A percentile compares a stretch with the other conserved stretches of the same genome.
phyloP scores from a whole-genome alignment of 2,888 invertebrate species.

The Embidobia sp. region DNA sequence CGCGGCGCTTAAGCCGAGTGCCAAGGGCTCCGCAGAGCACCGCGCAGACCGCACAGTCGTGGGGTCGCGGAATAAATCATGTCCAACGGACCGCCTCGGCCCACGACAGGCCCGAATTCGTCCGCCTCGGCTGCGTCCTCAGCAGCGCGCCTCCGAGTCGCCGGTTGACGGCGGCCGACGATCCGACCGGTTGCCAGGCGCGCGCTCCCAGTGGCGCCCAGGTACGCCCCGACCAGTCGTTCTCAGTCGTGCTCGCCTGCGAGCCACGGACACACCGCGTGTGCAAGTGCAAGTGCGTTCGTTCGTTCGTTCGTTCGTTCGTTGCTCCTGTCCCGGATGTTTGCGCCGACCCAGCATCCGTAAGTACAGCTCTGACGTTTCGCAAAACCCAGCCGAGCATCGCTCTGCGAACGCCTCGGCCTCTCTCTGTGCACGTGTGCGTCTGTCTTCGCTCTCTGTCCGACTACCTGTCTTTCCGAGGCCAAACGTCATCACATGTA shows the following conservation, averaged over 20 bases:
- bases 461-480: no score
- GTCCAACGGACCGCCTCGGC: conserved; percentile 54
- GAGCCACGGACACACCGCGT: conserved; percentile 6
- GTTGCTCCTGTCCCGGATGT: conserved; percentile 17
- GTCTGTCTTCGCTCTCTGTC: no score
- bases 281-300: neutral
- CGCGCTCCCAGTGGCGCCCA: neutral
- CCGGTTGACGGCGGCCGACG: conserved; percentile 30
- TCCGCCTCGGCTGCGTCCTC: conserved; percentile 9
- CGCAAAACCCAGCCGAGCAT: no score
- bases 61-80: conserved; percentile 61
- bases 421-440: no score
- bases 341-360: conserved; percentile 33
- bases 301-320: neutral
- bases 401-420: no score
- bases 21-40: conserved; percentile 49
- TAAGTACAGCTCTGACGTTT: no score
- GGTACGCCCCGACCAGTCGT: neutral
- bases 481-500: no score
- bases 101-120: conserved; percentile 46
- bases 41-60: conserved; percentile 46
- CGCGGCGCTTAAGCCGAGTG: conserved; percentile 16
- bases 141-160: conserved; percentile 18
- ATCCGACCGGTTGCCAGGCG: conserved; percentile 24
- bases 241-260: neutral